Conservation (phyloP, 1,140 invertebrate species). For the Heliconius nattereri region DNA sequence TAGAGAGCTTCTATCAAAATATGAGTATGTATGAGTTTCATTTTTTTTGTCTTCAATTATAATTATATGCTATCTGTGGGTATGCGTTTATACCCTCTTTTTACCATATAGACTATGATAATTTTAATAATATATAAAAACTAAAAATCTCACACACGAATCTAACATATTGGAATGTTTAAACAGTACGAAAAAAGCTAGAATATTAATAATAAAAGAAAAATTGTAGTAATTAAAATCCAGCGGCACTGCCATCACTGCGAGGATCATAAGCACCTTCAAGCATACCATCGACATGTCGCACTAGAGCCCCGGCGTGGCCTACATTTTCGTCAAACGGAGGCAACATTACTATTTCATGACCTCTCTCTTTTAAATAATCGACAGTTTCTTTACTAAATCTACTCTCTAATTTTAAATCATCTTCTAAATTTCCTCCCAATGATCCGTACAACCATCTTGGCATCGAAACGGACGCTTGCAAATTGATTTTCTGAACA, state of each 20-base stretch:
- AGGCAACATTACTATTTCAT: constrained; percentile 51
- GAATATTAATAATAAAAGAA: background rate
- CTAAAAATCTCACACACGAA: background rate
- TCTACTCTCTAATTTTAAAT: constrained; percentile 59
- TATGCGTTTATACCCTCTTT: too few species aligned
- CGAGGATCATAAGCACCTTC: constrained; percentile 70
- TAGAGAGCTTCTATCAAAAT: background rate
- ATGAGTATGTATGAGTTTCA: too few species aligned
- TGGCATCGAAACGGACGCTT: constrained; percentile 57
- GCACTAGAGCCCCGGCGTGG: constrained; percentile 63
- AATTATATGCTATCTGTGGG: too few species aligned
- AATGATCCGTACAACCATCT: constrained; percentile 66
- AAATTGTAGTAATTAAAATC: constrained; percentile 48
- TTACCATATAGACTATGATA: too few species aligned
- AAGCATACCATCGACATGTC: constrained; percentile 61
- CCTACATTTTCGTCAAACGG: constrained; percentile 55
- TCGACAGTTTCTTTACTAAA: constrained; percentile 55
- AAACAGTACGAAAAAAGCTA: too few species aligned
- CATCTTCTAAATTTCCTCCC: constrained; percentile 41
- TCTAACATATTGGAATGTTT: too few species aligned
- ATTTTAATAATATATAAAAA: too few species aligned
- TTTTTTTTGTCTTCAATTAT: too few species aligned
- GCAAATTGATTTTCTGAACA: constrained; percentile 59
- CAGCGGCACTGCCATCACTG: constrained; percentile 65
- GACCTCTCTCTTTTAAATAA: constrained; percentile 61